A percentile compares a stretch with the other conserved stretches of the same genome.
Conservation (phyloP, 2,888 invertebrate species). For the Cantharis rufa region DNA sequence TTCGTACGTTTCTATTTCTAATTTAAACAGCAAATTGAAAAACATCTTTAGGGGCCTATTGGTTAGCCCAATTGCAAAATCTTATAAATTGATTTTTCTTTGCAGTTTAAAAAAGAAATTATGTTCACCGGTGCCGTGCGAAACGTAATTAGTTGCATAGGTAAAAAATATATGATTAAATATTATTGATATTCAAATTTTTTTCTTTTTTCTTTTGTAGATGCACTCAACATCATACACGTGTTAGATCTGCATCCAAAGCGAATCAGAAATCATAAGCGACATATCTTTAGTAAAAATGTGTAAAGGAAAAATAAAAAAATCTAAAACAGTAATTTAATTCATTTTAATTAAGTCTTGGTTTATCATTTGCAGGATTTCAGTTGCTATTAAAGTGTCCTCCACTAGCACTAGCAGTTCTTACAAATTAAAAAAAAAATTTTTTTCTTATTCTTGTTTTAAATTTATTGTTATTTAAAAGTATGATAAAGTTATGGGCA, state of each 20-base stretch:
- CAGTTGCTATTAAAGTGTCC: too few species aligned
- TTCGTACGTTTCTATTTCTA: conserved; percentile 25
- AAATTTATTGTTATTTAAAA: too few species aligned
- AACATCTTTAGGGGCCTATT: background rate
- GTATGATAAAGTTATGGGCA: too few species aligned
- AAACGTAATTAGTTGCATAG: background rate
- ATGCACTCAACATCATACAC: background rate
- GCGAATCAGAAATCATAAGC: background rate
- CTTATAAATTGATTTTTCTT: background rate
- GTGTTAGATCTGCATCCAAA: background rate
- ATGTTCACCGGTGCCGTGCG: background rate
- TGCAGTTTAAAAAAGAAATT: background rate
- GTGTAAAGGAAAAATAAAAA: background rate
- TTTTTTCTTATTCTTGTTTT: too few species aligned
- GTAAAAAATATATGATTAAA: background rate
- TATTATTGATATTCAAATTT: background rate
- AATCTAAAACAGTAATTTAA: too few species aligned
- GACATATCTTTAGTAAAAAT: background rate
- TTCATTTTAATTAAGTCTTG: too few species aligned
- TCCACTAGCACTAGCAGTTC: too few species aligned
- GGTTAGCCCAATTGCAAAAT: background rate
- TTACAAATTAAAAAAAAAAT: too few species aligned
- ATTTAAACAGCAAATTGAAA: background rate
- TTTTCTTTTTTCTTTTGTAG: background rate
- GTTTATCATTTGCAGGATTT: too few species aligned